Base-by-base conservation (phyloP, 2,888 invertebrate species). In the Kryphioiulus occultus region DNA sequence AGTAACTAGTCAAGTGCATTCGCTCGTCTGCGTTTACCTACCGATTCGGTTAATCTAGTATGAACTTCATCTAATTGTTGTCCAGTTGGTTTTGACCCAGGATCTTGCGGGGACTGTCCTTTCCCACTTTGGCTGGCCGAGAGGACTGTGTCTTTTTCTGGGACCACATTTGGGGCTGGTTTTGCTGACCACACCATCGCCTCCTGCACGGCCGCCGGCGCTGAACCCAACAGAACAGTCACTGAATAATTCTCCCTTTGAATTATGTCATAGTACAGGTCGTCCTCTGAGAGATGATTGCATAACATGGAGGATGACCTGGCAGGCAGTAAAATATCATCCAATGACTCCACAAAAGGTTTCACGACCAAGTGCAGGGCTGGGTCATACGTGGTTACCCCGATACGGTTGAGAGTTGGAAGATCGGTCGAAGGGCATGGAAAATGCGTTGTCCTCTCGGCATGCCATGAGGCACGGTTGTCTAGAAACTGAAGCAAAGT, bases 41-140 rank as follows among this genome's bases (percentile, higher is more conserved):
- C 91, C 17, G 90, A 89, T 10, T 89, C 88, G 84, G 89, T 89
- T n/a, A 91, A 86, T 47, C 88, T 87, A 22, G 89, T 86, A 85
- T 88, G 88, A 22, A 90, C 89, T 30, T 85, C 59, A n/a, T 89
- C 87, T 15, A 90, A 87, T 84, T 90, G 89, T 83, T 90, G 89
- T 12, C 68, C 84, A 4, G 89, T 88, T 15, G 90, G 90, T 84
- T 89, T 90, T n/a, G 89, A 89, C 82, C 88, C 39, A 19, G 78
- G 22, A 35, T 86, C 42, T 84, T 88, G 68, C 53, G 42, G 12
- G 17, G 89, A 82, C 82, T 88, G 88, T 30, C 32, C 26, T 32
- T 44, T 68, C 39, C 12, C 78, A 19, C 85, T 26, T 9, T 19
- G 39, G 19, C 85, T 17, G 4, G 85, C 15, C 17, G 30, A 30